Evolutionary conservation across 2,888 invertebrate species (phyloP), one percentile per base, ranked within the genome.

Genomic region (Alloscopus bannaensis): DNA sequence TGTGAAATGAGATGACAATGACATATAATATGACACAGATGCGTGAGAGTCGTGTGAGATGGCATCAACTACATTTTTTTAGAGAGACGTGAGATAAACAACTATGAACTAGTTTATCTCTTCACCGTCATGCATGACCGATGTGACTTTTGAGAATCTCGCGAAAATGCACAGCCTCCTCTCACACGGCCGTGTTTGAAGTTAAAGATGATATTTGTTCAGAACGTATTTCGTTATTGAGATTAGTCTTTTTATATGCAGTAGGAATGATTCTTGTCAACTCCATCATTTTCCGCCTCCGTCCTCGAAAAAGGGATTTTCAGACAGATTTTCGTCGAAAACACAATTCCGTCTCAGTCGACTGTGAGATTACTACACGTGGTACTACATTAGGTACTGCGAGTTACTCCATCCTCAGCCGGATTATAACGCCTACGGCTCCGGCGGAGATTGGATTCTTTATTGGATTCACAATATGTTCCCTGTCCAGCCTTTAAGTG

Each of bases 1-100:
- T 55, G 26, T 13, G 28, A 11, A 20, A 55, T 20, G 26, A 55
- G 26, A 60, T 22, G 60, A 60, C 60, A 60, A 52, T 52, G 52
- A 52, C 52, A 52, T 22, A 52, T 22, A 52, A 22, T 31, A 36
- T 36, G 36, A 60, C 60, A 60, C 60, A 57, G 57, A 60, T 60
- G 36, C 55, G 55, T 60, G 22, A 13, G 42, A n/a, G n/a, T n/a
- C n/a, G n/a, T n/a, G n/a, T n/a, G n/a, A n/a, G n/a, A n/a, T n/a
- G n/a, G n/a, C n/a, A n/a, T n/a, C n/a, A n/a, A n/a, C n/a, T n/a
- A n/a, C 24, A n/a, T 52, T 52, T 4, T 36, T 36, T 36, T 13
- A 36, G 36, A 6, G 36, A 36, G 36, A 13, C 8, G 36, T 8
- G 36, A 36, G 36, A n/a, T n/a, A n/a, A n/a, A n/a, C n/a, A n/a